Evolutionary conservation across 2,797 vertebrate species (phyloP).

Genomic region (Paguma larvata): DNA sequence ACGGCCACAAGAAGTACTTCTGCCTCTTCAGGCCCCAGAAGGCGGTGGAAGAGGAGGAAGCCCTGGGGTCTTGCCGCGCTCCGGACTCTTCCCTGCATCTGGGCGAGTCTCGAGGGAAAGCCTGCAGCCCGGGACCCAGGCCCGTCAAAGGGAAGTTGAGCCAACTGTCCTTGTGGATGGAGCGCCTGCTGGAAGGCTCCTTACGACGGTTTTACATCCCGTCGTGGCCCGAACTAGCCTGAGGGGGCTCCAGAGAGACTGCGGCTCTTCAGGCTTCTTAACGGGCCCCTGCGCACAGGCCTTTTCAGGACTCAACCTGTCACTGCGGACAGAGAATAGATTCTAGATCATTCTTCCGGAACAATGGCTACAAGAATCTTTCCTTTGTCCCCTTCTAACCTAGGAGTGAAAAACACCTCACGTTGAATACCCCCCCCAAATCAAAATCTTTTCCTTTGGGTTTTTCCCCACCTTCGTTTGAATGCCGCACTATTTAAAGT

Average conservation of each 20-base stretch:
- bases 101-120: conserved; percentile 89
- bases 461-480: neutral
- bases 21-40: conserved; percentile 96
- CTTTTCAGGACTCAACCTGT: conserved; percentile 78
- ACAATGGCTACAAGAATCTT: conserved; percentile 59
- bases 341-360: conserved; percentile 84
- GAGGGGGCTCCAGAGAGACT: conserved; percentile 79
- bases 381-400: neutral
- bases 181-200: conserved; percentile 96
- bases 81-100: conserved; percentile 82
- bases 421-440: neutral
- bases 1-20: conserved; percentile 98
- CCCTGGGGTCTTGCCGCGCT: conserved; percentile 77
- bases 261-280: conserved; percentile 80
- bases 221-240: conserved; percentile 95
- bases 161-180: conserved; percentile 98
- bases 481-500: conserved; percentile 62
- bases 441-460: conserved; percentile 11
- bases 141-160: conserved; percentile 95
- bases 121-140: conserved; percentile 85
- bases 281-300: conserved; percentile 75
- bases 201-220: conserved; percentile 97
- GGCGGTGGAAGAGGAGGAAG: conserved; percentile 89
- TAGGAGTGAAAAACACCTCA: conserved; percentile 51
- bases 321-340: conserved; percentile 74